A percentile compares a stretch with the other conserved stretches of the same genome.
phyloP scores from a whole-genome alignment of 2,113 vertebrate genomes.

The Ceuthmochares aereus region DNA sequence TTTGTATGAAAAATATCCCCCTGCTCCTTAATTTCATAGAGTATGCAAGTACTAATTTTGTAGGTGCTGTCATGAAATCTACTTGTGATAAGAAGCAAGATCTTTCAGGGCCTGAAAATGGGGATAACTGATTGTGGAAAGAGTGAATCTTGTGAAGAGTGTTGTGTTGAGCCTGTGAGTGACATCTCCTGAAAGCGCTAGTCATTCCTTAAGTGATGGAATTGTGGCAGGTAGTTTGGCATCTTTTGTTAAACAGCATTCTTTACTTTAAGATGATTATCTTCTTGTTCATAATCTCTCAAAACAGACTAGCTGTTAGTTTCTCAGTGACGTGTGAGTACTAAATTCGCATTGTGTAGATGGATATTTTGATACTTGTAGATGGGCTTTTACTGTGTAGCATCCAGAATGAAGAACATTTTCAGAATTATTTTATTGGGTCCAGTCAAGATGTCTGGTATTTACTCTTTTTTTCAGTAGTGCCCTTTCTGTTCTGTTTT shows the following conservation, averaged over 20 bases:
- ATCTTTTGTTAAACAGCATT: background rate
- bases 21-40: background rate
- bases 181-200: background rate
- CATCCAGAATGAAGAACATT: background rate
- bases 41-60: background rate
- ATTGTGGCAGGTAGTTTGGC: background rate
- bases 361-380: background rate
- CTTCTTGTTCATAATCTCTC: background rate
- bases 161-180: background rate
- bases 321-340: background rate
- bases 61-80: background rate
- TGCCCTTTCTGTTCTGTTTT: conserved; percentile 60
- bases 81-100: background rate
- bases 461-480: background rate
- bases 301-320: background rate
- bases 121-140: background rate
- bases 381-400: background rate
- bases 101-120: background rate
- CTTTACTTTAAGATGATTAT: background rate
- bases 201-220: background rate
- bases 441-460: background rate
- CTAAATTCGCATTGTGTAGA: background rate
- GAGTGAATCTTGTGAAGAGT: background rate
- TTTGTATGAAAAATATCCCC: background rate
- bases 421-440: background rate